Percentiles rank a stretch among this genome's conserved stretches.
These are phyloP conservation scores for Prenolepis imparis DNA, from an alignment of 2,888 invertebrate species.

Conservation along the genomic window DNA sequence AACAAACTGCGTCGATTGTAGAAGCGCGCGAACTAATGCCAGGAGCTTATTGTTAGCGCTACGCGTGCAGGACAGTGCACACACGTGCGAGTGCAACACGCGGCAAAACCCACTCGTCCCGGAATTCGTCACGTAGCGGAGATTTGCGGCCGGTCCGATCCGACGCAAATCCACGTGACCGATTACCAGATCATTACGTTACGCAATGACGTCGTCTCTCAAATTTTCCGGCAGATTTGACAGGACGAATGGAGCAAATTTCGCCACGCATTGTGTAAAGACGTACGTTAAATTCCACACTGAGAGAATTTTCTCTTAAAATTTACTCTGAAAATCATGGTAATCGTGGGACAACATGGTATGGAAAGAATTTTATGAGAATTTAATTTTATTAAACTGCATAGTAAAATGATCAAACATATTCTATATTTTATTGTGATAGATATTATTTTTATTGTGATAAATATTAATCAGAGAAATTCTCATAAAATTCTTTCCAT, in stretches of 20 bases:
- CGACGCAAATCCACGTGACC: conserved; percentile 75
- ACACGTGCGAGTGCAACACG: conserved; percentile 73
- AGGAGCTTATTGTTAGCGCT: conserved; percentile 69
- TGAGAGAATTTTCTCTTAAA: too few species aligned
- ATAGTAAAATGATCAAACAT: too few species aligned
- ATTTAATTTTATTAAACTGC: too few species aligned
- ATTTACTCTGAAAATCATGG: too few species aligned
- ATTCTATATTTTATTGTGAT: too few species aligned
- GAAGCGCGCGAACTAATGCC: conserved; percentile 66
- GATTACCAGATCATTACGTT: conserved; percentile 77
- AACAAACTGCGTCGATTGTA: conserved; percentile 51
- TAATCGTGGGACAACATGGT: too few species aligned
- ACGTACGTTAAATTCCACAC: too few species aligned
- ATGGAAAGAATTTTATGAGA: too few species aligned
- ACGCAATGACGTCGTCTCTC: conserved; percentile 54
- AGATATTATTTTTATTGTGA: too few species aligned
- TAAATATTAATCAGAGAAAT: too few species aligned
- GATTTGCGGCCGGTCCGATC: conserved; percentile 82
- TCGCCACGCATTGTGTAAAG: too few species aligned
- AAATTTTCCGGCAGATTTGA: neutral
- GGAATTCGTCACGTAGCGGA: conserved; percentile 85
- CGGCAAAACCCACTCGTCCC: conserved; percentile 79
- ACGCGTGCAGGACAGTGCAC: conserved; percentile 71
- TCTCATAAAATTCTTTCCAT: too few species aligned
- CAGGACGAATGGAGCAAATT: neutral